Percentiles rank a stretch among this genome's conserved stretches.
These are phyloP conservation scores for Distichodus sexfasciatus DNA, from an alignment of 2,797 vertebrate species.

Conservation along the genomic window DNA sequence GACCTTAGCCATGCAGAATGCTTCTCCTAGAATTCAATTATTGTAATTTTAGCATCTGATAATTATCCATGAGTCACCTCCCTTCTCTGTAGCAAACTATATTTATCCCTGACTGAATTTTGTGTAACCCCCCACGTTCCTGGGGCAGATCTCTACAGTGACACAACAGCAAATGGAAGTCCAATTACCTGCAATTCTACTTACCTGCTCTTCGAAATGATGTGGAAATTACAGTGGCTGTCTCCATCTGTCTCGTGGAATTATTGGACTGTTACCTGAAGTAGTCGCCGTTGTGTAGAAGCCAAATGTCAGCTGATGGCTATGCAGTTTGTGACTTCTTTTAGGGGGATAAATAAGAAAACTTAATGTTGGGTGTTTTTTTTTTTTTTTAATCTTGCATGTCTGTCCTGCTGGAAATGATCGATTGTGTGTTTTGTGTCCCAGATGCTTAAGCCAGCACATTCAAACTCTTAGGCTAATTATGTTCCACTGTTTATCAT, in stretches of 20 bases:
- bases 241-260: not conserved
- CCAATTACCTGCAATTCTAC: constrained; percentile 37
- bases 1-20: constrained; percentile 29
- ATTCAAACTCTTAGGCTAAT: not conserved
- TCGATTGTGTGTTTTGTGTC: not conserved
- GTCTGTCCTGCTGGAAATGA: not conserved
- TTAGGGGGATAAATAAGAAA: too few relatives aligned
- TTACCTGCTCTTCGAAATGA: constrained; percentile 39
- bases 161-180: constrained; percentile 6
- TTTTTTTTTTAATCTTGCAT: not conserved
- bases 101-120: constrained; percentile 25
- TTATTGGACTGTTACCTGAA: constrained; percentile 6
- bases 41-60: constrained; percentile 24
- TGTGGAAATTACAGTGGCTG: constrained; percentile 28
- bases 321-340: too few relatives aligned
- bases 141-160: not conserved
- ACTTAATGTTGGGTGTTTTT: not conserved
- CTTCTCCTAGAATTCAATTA: constrained; percentile 44
- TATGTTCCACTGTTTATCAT: not conserved
- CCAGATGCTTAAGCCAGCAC: not conserved
- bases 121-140: not conserved
- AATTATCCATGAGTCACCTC: constrained; percentile 45
- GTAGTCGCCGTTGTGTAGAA: not conserved
- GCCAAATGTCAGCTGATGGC: too few relatives aligned
- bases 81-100: constrained; percentile 12